Conservation (phyloP, 2,888 invertebrate species). For the Melanostoma scalare region DNA sequence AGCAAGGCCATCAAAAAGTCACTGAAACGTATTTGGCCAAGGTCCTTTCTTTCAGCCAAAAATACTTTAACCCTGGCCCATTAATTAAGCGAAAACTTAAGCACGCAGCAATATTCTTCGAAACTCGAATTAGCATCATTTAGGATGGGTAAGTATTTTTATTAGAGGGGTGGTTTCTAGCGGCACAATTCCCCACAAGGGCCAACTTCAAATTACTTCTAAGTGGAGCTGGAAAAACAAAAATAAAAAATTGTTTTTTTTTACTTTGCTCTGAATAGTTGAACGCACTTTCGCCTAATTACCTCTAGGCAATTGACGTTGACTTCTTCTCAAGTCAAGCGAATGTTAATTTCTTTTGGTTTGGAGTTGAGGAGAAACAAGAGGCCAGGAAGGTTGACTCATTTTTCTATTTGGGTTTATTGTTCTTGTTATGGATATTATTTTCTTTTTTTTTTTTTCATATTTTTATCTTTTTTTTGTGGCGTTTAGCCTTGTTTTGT, state of each 20-base stretch:
- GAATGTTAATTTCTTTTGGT: conserved; percentile 65
- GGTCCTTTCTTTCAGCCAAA: conserved; percentile 13
- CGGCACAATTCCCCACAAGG: neutral
- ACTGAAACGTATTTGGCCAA: conserved; percentile 14
- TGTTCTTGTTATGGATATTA: conserved; percentile 60
- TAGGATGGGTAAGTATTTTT: conserved; percentile 45
- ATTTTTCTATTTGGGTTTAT: conserved; percentile 19
- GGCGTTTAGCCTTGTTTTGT: conserved; percentile 50
- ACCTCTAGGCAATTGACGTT: conserved; percentile 57
- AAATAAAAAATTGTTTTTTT: conserved; percentile 13
- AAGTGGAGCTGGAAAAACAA: neutral
- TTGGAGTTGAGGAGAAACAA: conserved; percentile 14
- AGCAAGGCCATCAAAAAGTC: conserved; percentile 37
- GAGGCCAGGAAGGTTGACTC: conserved; percentile 20
- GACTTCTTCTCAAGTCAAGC: conserved; percentile 52
- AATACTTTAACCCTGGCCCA: conserved; percentile 28
- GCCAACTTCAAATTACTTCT: conserved; percentile 50
- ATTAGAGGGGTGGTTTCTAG: neutral
- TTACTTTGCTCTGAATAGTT: conserved; percentile 40
- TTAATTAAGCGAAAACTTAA: conserved; percentile 59
- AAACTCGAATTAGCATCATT: conserved; percentile 56
- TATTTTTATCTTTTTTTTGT: conserved; percentile 24
- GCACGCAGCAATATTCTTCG: conserved; percentile 47
- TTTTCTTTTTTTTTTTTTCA: conserved; percentile 13
- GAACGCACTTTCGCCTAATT: conserved; percentile 44